Conservation (phyloP, 2,113 vertebrate species). For the Condylura cristata region DNA sequence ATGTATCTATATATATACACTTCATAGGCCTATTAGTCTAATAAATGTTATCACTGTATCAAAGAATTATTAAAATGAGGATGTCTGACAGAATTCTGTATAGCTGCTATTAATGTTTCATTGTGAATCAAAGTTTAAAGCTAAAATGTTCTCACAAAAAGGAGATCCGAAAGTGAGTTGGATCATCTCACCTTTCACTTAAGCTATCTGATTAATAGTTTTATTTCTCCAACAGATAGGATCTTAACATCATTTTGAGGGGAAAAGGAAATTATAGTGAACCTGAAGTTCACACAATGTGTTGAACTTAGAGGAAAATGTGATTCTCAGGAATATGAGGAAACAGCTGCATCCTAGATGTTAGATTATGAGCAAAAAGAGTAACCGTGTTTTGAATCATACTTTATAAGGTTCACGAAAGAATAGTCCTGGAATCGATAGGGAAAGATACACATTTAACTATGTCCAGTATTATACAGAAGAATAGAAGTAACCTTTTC, state of each 20-base stretch:
- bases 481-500: neutral
- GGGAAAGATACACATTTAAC: neutral
- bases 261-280: neutral
- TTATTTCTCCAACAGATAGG: neutral
- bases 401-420: neutral
- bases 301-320: neutral
- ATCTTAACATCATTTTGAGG: neutral
- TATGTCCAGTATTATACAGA: neutral
- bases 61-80: neutral
- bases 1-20: neutral
- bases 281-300: neutral
- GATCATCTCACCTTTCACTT: neutral
- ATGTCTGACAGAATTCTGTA: neutral
- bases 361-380: neutral
- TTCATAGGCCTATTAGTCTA: neutral
- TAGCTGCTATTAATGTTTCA: slow-evolving; percentile 14
- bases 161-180: neutral
- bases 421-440: neutral
- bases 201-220: neutral
- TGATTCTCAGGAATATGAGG: slow-evolving; percentile 5
- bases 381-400: neutral
- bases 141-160: neutral
- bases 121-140: neutral
- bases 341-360: neutral
- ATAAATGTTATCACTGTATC: neutral